Base-by-base conservation (phyloP, 2,888 invertebrate genomes). In the Drosophila dives region DNA sequence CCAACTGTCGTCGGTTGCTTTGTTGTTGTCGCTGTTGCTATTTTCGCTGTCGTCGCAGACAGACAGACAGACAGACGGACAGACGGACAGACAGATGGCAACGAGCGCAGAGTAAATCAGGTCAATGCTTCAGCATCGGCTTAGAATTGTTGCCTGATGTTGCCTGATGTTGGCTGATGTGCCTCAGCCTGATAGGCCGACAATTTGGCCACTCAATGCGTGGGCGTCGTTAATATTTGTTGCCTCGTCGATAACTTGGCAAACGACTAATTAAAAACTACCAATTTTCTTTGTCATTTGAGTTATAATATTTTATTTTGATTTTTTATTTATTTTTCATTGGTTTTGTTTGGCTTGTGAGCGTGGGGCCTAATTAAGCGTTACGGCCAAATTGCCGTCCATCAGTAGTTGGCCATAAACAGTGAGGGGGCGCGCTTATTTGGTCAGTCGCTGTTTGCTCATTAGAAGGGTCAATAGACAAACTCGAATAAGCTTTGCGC, bases 331-430 rank as follows among this genome's bases (percentile, higher is more conserved):
- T 23, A 3, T 29, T 17, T 36, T 63, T 4, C 10, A 33, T 23
- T 15, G 40, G 2, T 36, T 49, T 48, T 60, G 23, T 38, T 66
- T 58, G 36, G 67, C 61, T 40, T 26, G 45, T 36, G 34, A 68
- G 82, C 81, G 81, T 84, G 81, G 82, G 81, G 75, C 68, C 83
- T 70, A 69, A 83, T 70, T 66, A 81, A 64, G 65, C 70, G 65
- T 56, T 53, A 26, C 58, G 64, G 42, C 64, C 64, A 63, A 63
- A 49, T 40, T 62, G 50, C 36, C 54, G 60, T 23, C 45, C 62
- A 67, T 58, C 23, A 40, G 42, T 45, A 40, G 49, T 49, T 64
- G 59, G 15, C 34, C 58, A 56, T 62, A 70, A 60, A 29, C 53
- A 53, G 66, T 38, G 2, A 12, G 38, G 23, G 12, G 20, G 54